Percentiles rank a stretch among this genome's conserved stretches.
Evolutionary conservation across 2,888 invertebrate genomes (phyloP).

Genomic region (Lycophotia porphyrea): DNA sequence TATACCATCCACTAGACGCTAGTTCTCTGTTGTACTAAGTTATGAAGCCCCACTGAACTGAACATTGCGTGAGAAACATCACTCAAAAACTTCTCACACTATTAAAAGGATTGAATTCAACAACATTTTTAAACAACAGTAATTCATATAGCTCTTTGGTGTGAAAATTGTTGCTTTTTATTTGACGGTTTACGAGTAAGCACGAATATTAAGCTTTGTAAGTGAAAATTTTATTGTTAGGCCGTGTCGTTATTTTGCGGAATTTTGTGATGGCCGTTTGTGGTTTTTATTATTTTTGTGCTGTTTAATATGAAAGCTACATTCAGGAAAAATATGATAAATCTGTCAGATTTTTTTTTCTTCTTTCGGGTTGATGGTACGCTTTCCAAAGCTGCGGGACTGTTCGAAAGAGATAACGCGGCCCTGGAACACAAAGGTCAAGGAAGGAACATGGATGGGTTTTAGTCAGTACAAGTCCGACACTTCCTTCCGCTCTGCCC

Average conservation of each 20-base stretch:
- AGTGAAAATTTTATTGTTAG: conserved; percentile 69
- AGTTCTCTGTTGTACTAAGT: background rate
- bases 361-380: too few relatives aligned
- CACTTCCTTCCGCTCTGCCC: too few relatives aligned
- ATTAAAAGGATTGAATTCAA: conserved; percentile 64
- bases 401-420: too few relatives aligned
- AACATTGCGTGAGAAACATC: conserved; percentile 45
- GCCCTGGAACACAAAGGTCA: too few relatives aligned
- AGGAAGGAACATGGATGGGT: too few relatives aligned
- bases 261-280: conserved; percentile 58
- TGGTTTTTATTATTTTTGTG: conserved; percentile 34
- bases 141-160: conserved; percentile 59
- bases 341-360: background rate
- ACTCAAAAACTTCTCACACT: conserved; percentile 37
- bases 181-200: conserved; percentile 67
- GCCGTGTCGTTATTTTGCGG: conserved; percentile 60
- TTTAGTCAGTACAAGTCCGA: too few relatives aligned
- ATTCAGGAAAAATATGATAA: background rate
- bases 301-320: conserved; percentile 7
- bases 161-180: conserved; percentile 72
- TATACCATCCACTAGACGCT: background rate
- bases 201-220: conserved; percentile 67
- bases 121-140: conserved; percentile 66
- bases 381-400: too few relatives aligned
- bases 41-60: background rate